Evolutionary conservation across 2,888 invertebrate genomes (phyloP), one percentile per base, ranked within the genome.

Genomic region (Callimorpha dominula): DNA sequence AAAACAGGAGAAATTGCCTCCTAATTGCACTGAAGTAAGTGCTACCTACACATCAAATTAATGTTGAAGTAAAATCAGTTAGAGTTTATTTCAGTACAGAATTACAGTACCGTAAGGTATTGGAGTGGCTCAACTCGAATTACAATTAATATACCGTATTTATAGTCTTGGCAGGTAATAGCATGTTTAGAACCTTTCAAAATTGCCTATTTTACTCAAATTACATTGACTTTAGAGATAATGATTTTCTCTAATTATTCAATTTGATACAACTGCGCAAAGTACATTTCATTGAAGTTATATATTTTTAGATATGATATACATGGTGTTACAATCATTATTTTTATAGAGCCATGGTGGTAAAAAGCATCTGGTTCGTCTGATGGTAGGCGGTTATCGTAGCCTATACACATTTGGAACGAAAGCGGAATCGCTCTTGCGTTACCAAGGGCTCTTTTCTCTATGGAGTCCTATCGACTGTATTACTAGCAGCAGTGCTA

Each of bases 111-210:
- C 42, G 52, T 60, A 69, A 65, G 65, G 60, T 50, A 73, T 52
- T 52, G 57, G 65, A 73, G 65, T 15, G 43, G 49, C 46, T 69
- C 46, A 62, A 60, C 73, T 65, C 65, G 62, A 65, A 69, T 73
- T 73, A 72, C 52, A 65, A 69, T 66, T 73, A 63, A 70, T 73
- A 66, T 70, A 67, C 66, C 62, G 57, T 73, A 73, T 66, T 63
- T 70, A 70, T 73, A 42, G 52, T 49, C 66, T 46, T 66, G 54
- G 4, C 62, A 70, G 54, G 46, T 70, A 73, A 65, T 73, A 65
- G 20, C 65, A 62, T 69, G 69, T 62, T 73, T 62, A 60, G 42
- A 62, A n/a, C 14, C 60, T 43, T 52, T 46, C 68, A 60, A 57
- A n/a, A 71, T 71, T 52, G 62, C 60, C 62, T 43, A 20, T 42